phyloP scores from a whole-genome alignment of 2,888 invertebrate species.

The Craniophora ligustri region DNA sequence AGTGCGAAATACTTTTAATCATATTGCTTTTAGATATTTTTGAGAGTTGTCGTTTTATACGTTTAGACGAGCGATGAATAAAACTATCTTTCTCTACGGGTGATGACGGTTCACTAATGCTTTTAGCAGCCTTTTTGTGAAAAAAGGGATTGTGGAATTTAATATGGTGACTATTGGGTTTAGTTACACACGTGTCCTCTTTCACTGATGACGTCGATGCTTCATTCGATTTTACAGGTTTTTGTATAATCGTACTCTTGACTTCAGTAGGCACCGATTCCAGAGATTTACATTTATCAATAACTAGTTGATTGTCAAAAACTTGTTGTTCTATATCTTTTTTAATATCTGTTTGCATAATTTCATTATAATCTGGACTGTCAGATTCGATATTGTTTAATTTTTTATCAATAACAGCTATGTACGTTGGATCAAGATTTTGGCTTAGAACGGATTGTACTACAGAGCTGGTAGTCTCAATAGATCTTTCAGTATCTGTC shows the following conservation, averaged over 20 bases:
- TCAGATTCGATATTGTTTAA: conserved; percentile 62
- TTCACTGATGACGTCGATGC: conserved; percentile 57
- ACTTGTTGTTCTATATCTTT: conserved; percentile 43
- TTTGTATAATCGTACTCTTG: conserved; percentile 35
- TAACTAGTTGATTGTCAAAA: conserved; percentile 44
- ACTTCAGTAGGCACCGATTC: conserved; percentile 44
- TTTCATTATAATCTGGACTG: conserved; percentile 51
- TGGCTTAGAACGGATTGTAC: conserved; percentile 86
- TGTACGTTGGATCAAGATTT: conserved; percentile 67
- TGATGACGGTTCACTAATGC: conserved; percentile 83
- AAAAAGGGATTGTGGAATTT: conserved; percentile 82
- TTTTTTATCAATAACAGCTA: conserved; percentile 78
- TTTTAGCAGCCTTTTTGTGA: conserved; percentile 76
- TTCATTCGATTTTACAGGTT: conserved; percentile 47
- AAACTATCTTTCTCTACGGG: conserved; percentile 80
- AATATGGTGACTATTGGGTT: conserved; percentile 68
- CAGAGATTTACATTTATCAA: conserved; percentile 51
- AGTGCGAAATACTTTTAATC: conserved; percentile 85
- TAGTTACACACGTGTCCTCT: conserved; percentile 71
- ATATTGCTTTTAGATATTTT: conserved; percentile 81
- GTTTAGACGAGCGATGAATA: conserved; percentile 81
- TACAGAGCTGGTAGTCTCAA: conserved; percentile 89
- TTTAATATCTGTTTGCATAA: conserved; percentile 27
- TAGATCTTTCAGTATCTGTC: conserved; percentile 77
- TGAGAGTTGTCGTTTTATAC: conserved; percentile 78